Evolutionary conservation across 2,888 invertebrate genomes (phyloP), one percentile per base, ranked within the genome.

Genomic region (Thymelicus acteon): DNA sequence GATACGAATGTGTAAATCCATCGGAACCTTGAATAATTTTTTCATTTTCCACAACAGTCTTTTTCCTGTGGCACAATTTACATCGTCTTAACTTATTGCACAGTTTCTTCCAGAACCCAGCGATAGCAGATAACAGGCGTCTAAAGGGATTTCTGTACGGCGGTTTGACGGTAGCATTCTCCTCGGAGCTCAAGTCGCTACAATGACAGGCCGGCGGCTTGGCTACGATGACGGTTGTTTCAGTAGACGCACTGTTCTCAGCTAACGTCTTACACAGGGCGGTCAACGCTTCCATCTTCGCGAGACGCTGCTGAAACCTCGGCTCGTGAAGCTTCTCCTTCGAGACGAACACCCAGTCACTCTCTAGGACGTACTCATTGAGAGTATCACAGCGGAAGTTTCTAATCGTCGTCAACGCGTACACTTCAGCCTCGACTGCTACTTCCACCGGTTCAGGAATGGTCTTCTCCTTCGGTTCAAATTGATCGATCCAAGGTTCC

Each of bases 281-380:
- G 0, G 86, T 86, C 31, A 93, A 67, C 3, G 82, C 78, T 48
- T 89, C 84, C 6, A 83, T 78, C 60, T 79, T 87, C 12, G 84
- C 76, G 15, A 93, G 77, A 37, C 80, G 82, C 48, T 83, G 79
- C 72, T 90, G 92, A 66, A 92, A 90, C 71, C 76, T 88, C 1
- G 93, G 91, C 52, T 89, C 87, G 52, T 84, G 74, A 1, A 93
- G 72, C 65, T 89, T 83, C 60, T 90, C 83, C 52, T 81, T 80
- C 1, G 86, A 85, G 3, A 92, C 77, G 39, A 93, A 77, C 52
- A 93, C 83, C 93, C 93, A 93, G 58, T 91, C 89, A 73, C 93
- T 93, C 77, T 93, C 89, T 19, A 81, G 80, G 13, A 86, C 88
- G 60, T 85, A 89, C 48, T 89, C 87, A n/a, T 85, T 81, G 13